These are phyloP conservation scores for Trematocara zebra DNA, from an alignment of 2,113 vertebrate species.

Conservation along the genomic window DNA sequence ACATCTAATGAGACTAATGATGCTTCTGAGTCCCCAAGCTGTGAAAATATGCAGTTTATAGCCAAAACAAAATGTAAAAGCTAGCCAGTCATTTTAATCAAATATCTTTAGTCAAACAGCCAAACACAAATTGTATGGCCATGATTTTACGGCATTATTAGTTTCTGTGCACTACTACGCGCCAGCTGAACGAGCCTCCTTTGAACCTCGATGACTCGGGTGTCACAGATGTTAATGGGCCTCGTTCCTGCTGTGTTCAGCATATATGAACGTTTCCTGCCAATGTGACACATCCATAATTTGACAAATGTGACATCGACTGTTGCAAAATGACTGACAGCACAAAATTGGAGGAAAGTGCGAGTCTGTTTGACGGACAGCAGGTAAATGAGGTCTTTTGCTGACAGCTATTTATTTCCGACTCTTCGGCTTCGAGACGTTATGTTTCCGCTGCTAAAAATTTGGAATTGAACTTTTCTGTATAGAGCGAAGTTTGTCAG, in stretches of 20 bases:
- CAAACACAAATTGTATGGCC: background rate
- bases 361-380: conserved; percentile 36
- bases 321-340: conserved; percentile 44
- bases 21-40: background rate
- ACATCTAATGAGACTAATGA: background rate
- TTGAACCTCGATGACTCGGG: background rate
- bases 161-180: background rate
- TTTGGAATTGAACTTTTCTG: background rate
- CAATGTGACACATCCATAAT: conserved; percentile 38
- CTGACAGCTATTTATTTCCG: background rate
- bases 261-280: background rate
- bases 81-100: background rate
- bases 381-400: conserved; percentile 21
- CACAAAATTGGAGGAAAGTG: conserved; percentile 41
- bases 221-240: conserved; percentile 11
- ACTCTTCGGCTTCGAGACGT: background rate
- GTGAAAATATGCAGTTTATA: background rate
- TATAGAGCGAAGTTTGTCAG: background rate
- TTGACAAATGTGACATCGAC: conserved; percentile 19
- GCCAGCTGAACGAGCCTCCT: background rate
- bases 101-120: background rate
- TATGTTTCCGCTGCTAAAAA: background rate
- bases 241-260: background rate
- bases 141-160: background rate
- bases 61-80: background rate